A percentile compares a stretch with the other conserved stretches of the same genome.
phyloP scores from a whole-genome alignment of 2,797 vertebrate species.

The Catostomus latipinnis region DNA sequence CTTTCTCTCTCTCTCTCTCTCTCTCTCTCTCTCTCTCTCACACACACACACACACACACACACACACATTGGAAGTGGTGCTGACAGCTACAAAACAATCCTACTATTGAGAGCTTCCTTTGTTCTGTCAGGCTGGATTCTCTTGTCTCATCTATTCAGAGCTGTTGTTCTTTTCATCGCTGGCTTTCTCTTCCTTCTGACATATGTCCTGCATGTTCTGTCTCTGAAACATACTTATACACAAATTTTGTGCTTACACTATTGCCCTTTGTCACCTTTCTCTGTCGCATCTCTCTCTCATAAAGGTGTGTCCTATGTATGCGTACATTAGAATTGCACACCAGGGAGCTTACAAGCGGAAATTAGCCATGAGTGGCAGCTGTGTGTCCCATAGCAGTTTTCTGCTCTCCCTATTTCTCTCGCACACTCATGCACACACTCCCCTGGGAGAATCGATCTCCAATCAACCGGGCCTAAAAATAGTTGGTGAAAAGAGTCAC shows the following conservation, averaged over 20 bases:
- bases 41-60: not conserved
- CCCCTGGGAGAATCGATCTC: conserved; percentile 80
- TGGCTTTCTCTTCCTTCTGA: conserved; percentile 10
- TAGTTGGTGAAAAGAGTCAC: conserved; percentile 67
- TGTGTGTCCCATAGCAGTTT: conserved; percentile 72
- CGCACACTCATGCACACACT: conserved; percentile 58
- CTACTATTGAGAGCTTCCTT: conserved; percentile 31
- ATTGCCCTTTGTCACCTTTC: not conserved
- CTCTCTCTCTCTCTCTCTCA: too few species aligned
- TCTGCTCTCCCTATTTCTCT: conserved; percentile 52
- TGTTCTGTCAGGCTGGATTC: conserved; percentile 43
- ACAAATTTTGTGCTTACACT: not conserved
- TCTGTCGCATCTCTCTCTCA: conserved; percentile 29
- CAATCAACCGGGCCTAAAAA: conserved; percentile 82
- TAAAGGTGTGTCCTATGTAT: conserved; percentile 25
- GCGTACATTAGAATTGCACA: conserved; percentile 60
- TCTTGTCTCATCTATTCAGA: conserved; percentile 15
- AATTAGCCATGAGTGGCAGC: conserved; percentile 83
- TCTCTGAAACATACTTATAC: not conserved
- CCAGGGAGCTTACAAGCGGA: conserved; percentile 72
- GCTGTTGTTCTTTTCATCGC: conserved; percentile 15
- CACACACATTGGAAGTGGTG: conserved; percentile 27
- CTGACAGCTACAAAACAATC: conserved; percentile 50
- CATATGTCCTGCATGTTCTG: not conserved
- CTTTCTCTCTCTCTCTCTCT: not conserved